Percentiles rank a stretch among this genome's conserved stretches.
Evolutionary conservation across 2,113 vertebrate species (phyloP).

Genomic region (Pardalotus punctatus): DNA sequence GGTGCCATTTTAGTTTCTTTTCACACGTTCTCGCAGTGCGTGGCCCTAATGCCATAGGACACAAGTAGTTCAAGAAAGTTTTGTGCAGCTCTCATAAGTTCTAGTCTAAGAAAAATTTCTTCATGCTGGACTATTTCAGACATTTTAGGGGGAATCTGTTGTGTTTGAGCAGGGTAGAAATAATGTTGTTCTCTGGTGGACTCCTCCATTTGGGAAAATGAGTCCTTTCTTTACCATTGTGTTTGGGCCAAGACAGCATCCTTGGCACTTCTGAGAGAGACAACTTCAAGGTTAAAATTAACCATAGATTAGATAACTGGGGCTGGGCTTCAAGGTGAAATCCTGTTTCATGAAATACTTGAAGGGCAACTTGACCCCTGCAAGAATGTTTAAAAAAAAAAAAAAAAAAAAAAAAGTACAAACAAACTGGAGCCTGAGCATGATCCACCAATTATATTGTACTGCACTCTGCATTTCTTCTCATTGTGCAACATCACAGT

Average conservation of each 20-base stretch:
- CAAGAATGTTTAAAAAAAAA: not conserved
- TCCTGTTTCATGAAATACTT: not conserved
- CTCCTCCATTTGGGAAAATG: not conserved
- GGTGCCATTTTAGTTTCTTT: not conserved
- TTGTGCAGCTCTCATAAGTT: not conserved
- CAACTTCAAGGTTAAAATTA: not conserved
- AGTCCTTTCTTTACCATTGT: not conserved
- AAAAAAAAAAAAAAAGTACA: not conserved
- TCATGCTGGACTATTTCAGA: not conserved
- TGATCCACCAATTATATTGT: not conserved
- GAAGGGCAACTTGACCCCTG: not conserved
- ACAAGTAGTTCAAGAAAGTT: not conserved
- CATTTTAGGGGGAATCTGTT: not conserved
- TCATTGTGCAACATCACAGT: not conserved
- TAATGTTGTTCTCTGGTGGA: not conserved
- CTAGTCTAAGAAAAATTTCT: not conserved
- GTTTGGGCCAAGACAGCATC: not conserved
- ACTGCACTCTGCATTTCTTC: not conserved
- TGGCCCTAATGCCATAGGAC: not conserved
- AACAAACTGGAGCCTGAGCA: not conserved
- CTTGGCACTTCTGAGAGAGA: not conserved
- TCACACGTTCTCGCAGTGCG: not conserved
- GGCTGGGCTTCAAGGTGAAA: not conserved
- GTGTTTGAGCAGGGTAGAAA: not conserved
- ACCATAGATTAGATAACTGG: not conserved